Evolutionary conservation across 1,140 invertebrate genomes (phyloP).

Genomic region (Ceratina calcarata): DNA sequence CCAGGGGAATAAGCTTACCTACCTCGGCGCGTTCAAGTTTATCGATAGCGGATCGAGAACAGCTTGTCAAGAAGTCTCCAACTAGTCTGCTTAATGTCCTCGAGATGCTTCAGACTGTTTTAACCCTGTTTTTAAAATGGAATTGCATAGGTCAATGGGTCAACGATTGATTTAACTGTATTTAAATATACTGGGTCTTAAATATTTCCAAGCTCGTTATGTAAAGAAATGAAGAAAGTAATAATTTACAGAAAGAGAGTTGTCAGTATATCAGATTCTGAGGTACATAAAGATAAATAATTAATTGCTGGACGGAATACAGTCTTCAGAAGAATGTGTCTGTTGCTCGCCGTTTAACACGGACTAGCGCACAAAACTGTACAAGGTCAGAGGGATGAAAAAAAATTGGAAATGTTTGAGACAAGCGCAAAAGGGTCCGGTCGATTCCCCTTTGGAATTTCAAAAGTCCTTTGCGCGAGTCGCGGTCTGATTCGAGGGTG

Average conservation of each 20-base stretch:
- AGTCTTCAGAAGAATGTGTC: not conserved
- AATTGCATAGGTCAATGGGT: no score
- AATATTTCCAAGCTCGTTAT: no score
- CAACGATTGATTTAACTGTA: no score
- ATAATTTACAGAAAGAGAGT: no score
- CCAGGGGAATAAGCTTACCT: conserved; percentile 5
- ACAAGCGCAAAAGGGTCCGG: not conserved
- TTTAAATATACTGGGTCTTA: no score
- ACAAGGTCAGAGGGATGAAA: not conserved
- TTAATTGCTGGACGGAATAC: not conserved
- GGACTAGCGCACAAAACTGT: not conserved
- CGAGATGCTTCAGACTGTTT: no score
- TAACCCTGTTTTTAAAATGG: not conserved
- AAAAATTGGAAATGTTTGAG: not conserved
- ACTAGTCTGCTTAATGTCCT: conserved; percentile 12
- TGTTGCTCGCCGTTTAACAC: conserved; percentile 4
- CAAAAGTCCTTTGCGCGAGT: conserved; percentile 67
- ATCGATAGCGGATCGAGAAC: conserved; percentile 61
- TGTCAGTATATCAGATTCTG: no score
- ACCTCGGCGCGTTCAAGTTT: conserved; percentile 23
- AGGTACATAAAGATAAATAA: not conserved
- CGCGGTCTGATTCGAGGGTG: conserved; percentile 71
- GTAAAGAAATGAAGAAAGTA: no score
- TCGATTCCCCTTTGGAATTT: conserved; percentile 54
- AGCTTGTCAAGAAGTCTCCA: conserved; percentile 59